phyloP scores from a whole-genome alignment of 2,888 invertebrate genomes.

The Stictocephala bisonia region DNA sequence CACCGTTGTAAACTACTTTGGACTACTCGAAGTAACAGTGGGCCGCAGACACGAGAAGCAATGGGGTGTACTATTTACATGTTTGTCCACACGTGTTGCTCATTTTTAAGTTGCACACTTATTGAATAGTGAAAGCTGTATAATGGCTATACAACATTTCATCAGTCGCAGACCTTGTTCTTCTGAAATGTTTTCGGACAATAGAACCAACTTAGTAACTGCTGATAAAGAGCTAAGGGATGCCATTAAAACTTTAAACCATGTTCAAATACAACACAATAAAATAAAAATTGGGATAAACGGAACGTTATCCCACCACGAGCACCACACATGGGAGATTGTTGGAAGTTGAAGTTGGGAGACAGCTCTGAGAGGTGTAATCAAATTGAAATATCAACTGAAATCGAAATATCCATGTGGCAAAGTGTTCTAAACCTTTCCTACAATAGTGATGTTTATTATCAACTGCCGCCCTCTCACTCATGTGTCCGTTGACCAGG shows the following conservation, averaged over 20 bases:
- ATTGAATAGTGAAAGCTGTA: constrained; percentile 14
- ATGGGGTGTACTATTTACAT: constrained; percentile 3
- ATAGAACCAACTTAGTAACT: neutral
- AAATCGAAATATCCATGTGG: too few species aligned
- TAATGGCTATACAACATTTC: neutral
- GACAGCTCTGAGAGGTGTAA: too few species aligned
- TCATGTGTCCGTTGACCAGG: too few species aligned
- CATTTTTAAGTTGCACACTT: constrained; percentile 5
- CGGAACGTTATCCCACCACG: neutral
- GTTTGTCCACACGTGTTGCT: neutral
- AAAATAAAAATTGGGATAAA: neutral
- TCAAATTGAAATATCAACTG: too few species aligned
- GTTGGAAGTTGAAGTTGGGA: too few species aligned
- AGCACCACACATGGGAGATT: constrained; percentile 11
- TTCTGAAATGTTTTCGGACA: constrained; percentile 9
- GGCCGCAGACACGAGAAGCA: constrained; percentile 3
- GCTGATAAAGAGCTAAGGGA: constrained; percentile 7
- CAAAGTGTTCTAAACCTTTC: too few species aligned
- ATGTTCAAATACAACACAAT: neutral
- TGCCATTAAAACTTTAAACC: neutral
- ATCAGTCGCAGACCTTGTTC: constrained; percentile 24
- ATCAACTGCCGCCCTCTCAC: too few species aligned
- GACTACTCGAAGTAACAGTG: constrained; percentile 4
- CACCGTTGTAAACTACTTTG: constrained; percentile 16
- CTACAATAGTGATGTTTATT: too few species aligned